phyloP scores from a whole-genome alignment of 2,797 vertebrate genomes.

The Cephalopachus bancanus region DNA sequence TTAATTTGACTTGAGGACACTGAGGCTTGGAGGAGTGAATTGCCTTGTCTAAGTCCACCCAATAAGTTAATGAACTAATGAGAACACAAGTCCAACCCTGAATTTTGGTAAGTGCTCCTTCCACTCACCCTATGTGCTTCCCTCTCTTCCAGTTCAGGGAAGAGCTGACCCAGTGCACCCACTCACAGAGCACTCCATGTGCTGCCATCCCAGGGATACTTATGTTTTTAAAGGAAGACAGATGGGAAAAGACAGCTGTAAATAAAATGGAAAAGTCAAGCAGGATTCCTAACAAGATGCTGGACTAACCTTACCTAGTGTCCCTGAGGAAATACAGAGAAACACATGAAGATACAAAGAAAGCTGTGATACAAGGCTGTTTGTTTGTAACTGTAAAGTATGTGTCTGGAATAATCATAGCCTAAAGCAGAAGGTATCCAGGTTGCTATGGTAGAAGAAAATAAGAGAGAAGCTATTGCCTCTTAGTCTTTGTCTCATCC shows the following conservation, averaged over 20 bases:
- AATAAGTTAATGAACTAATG: not conserved
- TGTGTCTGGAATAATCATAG: not conserved
- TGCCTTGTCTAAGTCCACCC: not conserved
- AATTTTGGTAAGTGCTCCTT: not conserved
- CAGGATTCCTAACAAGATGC: slow-evolving; percentile 28
- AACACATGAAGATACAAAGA: not conserved
- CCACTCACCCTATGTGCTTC: not conserved
- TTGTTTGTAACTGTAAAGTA: not conserved
- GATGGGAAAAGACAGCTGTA: not conserved
- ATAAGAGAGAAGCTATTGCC: not conserved
- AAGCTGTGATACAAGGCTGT: not conserved
- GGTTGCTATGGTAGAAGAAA: not conserved
- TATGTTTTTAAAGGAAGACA: not conserved
- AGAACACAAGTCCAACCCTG: not conserved
- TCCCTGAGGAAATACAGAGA: not conserved
- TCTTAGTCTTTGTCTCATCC: not conserved
- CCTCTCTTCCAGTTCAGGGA: not conserved
- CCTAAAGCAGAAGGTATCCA: not conserved
- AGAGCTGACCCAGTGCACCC: not conserved
- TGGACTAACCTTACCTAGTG: not conserved
- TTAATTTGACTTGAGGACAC: slow-evolving; percentile 32
- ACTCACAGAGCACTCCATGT: not conserved
- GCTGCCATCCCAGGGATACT: not conserved
- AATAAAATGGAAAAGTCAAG: not conserved
- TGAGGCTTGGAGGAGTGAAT: not conserved